Evolutionary conservation across 2,113 vertebrate genomes (phyloP), one percentile per base, ranked within the genome.

Genomic region (Epinephelus lanceolatus): DNA sequence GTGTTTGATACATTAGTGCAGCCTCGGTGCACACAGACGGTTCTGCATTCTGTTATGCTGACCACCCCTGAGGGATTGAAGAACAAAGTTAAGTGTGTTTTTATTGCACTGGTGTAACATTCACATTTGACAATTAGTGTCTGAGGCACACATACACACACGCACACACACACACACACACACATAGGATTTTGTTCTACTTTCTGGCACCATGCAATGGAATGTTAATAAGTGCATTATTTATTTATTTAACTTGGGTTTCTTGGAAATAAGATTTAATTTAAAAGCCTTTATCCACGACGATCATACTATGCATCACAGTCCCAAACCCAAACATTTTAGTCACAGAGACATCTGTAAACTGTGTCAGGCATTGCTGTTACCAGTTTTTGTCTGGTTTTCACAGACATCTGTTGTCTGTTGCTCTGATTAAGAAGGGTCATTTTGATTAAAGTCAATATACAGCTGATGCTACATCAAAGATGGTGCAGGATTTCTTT

Each of bases 1-100:
- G 93, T 90, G 87, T 93, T 94, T 91, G 92, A 93, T 91, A 76
- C 89, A 94, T 94, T 95, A 93, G 90, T 92, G 91, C 88, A 84
- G 92, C 90, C 87, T 88, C 76, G 15, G 61, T 89, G 82, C 88
- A 88, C 88, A 91, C 88, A 89, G 81, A 84, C 60, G 40, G 68
- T 82, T 63, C 73, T 72, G 84, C 80, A 83, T 89, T 85, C 66
- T 86, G 76, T 87, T 82, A 67, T 72, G 73, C 52, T 86, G 87
- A 88, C 87, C 83, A 81, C 27, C 71, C 78, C 30, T 53, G 55
- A 75, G 69, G 45, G 59, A 80, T 14, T 69, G 42, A 71, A 81
- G 62, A 86, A 84, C 75, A 71, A 83, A 80, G 65, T 81, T 73
- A 82, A 76, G 42, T 63, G 62, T 56, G 45, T 81, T 84, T 88